A percentile compares a stretch with the other conserved stretches of the same genome.
phyloP scores from a whole-genome alignment of 2,888 invertebrate genomes.

The Drosophila rubida region DNA sequence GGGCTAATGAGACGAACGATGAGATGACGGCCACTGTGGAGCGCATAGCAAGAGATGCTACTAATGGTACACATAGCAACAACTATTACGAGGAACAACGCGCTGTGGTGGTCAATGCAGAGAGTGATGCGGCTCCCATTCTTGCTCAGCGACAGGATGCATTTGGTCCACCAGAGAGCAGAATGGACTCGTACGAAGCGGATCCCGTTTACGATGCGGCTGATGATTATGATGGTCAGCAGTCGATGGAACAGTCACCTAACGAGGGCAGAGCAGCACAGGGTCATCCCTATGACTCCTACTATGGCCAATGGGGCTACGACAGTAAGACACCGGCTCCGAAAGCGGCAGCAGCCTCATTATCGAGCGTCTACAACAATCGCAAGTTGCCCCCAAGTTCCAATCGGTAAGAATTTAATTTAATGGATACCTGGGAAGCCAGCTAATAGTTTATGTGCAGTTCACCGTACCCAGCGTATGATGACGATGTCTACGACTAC shows the following conservation, averaged over 20 bases:
- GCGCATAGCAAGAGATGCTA: constrained; percentile 54
- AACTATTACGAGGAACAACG: constrained; percentile 67
- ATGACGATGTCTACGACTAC: constrained; percentile 70
- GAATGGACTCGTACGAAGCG: constrained; percentile 52
- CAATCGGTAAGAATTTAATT: constrained; percentile 49
- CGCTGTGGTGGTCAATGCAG: constrained; percentile 65
- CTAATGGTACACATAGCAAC: constrained; percentile 45
- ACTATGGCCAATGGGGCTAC: constrained; percentile 56
- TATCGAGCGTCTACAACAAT: constrained; percentile 29
- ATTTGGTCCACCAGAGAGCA: constrained; percentile 44
- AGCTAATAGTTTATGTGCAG: constrained; percentile 16
- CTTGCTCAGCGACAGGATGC: constrained; percentile 45
- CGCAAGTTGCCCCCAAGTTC: constrained; percentile 49
- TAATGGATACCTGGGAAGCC: neutral
- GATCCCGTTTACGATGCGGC: constrained; percentile 53
- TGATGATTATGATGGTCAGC: constrained; percentile 52
- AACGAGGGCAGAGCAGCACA: constrained; percentile 58
- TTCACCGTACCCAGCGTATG: constrained; percentile 58
- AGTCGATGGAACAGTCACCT: constrained; percentile 7
- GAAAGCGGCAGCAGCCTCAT: neutral
- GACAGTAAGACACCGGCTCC: constrained; percentile 28
- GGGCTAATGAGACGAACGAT: constrained; percentile 32
- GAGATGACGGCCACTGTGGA: constrained; percentile 58
- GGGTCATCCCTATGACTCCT: constrained; percentile 50
- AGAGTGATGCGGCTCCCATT: constrained; percentile 42